Evolutionary conservation across 2,888 invertebrate species (phyloP), one percentile per base, ranked within the genome.

Genomic region (Morinoia aosen): DNA sequence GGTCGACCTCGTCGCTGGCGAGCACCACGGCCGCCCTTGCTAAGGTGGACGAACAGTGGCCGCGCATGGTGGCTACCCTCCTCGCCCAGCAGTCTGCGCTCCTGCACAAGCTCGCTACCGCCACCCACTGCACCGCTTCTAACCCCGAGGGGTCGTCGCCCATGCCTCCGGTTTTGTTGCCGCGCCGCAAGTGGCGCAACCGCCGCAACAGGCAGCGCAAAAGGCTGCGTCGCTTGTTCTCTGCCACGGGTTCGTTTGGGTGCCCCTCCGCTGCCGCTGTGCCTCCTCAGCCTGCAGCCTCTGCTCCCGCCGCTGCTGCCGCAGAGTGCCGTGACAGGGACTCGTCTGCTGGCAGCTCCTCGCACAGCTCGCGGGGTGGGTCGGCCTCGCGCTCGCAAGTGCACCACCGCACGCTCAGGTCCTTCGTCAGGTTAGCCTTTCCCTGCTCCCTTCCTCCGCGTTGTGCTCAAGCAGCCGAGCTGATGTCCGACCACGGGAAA

Each of bases 21-120:
- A 64, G 64, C 64, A 90, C 88, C 48, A 57, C 95, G 16, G 90
- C 95, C 40, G 90, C 95, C 16, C 76, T 90, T 25, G 88, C 88
- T 88, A 88, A 40, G 39, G 91, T n/a, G 40, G 76, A 57, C 88
- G 58, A 88, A 95, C 95, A 95, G 58, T 96, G 96, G 96, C 95
- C 96, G 57, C 96, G 96, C 40, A 95, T 96, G n/a, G 96, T 96
- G 88, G 96, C 96, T 91, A 96, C 96, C 61, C 95, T 96, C 57
- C 93, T 96, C 12, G 96, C 96, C 7, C 96, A 96, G 64, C 96
- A 96, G 95, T 96, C 96, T 10, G 96, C 96, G 3, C 96, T 96
- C 40, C 96, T 96, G 4, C 96, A 96, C 64, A 96, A 96, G 95
- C 93, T 96, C 19, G 96, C 96, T n/a, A 61, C 96, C 33, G 96